phyloP scores from a whole-genome alignment of 2,113 vertebrate species.

The Mustela lutreola region DNA sequence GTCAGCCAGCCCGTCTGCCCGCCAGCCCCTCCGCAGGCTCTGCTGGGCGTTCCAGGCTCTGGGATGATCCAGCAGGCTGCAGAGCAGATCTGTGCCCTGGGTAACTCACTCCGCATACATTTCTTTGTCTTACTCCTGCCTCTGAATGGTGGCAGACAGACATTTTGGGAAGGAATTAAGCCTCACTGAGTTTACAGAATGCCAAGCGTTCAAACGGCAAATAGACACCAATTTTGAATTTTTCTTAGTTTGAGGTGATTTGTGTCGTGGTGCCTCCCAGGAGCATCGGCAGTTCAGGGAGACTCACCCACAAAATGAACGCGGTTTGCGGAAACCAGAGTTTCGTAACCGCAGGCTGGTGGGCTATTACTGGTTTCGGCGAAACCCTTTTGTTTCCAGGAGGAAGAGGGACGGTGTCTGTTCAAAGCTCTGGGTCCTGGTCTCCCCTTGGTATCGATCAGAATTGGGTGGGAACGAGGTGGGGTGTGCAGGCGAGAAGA shows the following conservation, averaged over 20 bases:
- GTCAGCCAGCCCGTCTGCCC: slow-evolving; percentile 39
- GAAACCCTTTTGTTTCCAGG: neutral
- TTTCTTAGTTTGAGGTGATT: neutral
- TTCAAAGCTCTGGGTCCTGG: neutral
- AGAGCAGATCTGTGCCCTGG: neutral
- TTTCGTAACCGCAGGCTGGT: neutral
- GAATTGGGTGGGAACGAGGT: neutral
- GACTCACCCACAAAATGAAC: slow-evolving; percentile 18
- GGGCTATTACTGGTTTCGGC: neutral
- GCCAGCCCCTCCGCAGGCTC: neutral
- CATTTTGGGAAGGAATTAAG: slow-evolving; percentile 63
- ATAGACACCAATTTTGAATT: neutral
- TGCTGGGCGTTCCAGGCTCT: neutral
- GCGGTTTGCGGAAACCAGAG: neutral
- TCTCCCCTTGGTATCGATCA: neutral
- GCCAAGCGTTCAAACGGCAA: slow-evolving; percentile 40
- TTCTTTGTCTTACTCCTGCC: slow-evolving; percentile 46
- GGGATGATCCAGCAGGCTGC: neutral
- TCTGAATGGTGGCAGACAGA: slow-evolving; percentile 70
- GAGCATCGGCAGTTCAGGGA: neutral
- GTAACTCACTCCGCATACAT: neutral
- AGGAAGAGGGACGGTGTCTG: neutral
- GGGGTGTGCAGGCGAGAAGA: neutral
- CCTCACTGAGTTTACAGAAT: neutral
- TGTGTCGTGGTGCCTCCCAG: neutral